Percentiles rank a stretch among this genome's conserved stretches.
These are phyloP conservation scores for Hypsopygia costalis DNA, from an alignment of 2,888 invertebrate genomes.

Conservation along the genomic window DNA sequence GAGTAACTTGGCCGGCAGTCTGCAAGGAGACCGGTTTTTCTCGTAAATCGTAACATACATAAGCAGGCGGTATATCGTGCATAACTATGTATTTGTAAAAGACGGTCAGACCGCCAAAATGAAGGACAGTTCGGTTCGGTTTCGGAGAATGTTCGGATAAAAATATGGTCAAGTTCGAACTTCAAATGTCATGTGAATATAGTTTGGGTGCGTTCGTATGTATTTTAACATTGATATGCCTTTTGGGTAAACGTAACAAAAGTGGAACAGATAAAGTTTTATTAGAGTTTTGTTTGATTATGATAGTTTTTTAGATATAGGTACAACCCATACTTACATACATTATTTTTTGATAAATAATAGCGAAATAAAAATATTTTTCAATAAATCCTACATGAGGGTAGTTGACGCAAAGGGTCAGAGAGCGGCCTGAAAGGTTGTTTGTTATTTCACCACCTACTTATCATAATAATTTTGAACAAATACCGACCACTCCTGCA, in stretches of 20 bases:
- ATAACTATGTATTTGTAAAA: conserved; percentile 1
- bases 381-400: no score
- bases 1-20: conserved; percentile 42
- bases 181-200: not conserved
- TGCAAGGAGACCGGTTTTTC: conserved; percentile 61
- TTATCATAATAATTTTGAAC: no score
- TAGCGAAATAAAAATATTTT: no score
- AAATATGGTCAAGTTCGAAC: conserved; percentile 10
- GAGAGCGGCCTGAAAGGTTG: no score
- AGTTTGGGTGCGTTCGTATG: not conserved
- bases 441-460: no score
- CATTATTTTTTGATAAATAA: no score
- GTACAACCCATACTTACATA: no score
- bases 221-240: not conserved
- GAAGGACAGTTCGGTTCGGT: conserved; percentile 52
- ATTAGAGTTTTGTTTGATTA: no score
- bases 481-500: no score
- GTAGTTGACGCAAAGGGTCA: no score
- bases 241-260: not conserved
- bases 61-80: conserved; percentile 10
- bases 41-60: conserved; percentile 56
- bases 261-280: not conserved
- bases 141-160: conserved; percentile 30
- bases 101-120: conserved; percentile 35
- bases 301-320: no score